These are phyloP conservation scores for Enteromius paludinosus DNA, from an alignment of 2,797 vertebrate genomes.

Conservation along the genomic window DNA sequence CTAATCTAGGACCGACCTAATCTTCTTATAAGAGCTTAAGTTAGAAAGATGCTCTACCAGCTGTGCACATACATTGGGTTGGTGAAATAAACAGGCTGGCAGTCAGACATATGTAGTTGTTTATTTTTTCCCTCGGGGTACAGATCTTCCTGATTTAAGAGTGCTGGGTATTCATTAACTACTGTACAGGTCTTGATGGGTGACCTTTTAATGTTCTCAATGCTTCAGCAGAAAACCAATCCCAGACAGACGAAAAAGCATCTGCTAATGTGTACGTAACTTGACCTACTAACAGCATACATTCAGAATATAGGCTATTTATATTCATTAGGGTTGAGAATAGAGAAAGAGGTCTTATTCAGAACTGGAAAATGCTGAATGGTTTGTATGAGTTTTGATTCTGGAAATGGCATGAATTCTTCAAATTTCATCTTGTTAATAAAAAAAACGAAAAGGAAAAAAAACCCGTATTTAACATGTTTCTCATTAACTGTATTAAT, in stretches of 20 bases:
- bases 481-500: too few species aligned
- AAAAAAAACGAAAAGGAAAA: too few species aligned
- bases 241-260: constrained; percentile 7
- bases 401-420: background rate
- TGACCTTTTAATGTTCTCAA: constrained; percentile 32
- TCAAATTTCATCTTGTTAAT: too few species aligned
- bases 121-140: constrained; percentile 22
- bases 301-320: background rate
- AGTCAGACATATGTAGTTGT: constrained; percentile 38
- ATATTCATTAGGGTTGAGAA: constrained; percentile 17
- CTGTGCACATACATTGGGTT: constrained; percentile 11
- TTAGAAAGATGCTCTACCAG: constrained; percentile 8
- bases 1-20: constrained; percentile 10
- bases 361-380: background rate
- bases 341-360: background rate
- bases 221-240: constrained; percentile 32
- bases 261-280: constrained; percentile 15
- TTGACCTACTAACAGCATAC: constrained; percentile 15
- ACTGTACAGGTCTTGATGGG: background rate
- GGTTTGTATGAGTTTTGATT: background rate
- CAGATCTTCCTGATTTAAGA: constrained; percentile 19
- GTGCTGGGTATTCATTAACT: constrained; percentile 37
- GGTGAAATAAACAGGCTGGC: constrained; percentile 29
- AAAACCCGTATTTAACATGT: too few species aligned
- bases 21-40: constrained; percentile 38